Conservation (phyloP, 1,140 invertebrate genomes). For the Teleopsis dalmanni region DNA sequence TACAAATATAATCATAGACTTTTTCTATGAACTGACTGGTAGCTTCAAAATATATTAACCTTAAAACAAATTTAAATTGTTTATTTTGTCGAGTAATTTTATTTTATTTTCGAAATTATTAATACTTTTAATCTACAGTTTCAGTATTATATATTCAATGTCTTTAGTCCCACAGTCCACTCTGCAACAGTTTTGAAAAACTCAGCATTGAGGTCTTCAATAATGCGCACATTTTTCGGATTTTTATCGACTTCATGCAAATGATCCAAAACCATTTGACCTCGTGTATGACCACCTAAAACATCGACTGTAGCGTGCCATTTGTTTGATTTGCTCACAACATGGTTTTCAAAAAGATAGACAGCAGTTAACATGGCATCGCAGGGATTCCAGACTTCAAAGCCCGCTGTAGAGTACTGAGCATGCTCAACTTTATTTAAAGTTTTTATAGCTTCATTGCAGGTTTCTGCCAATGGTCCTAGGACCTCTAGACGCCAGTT, state of each 20-base stretch:
- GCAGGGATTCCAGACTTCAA: slow-evolving; percentile 45
- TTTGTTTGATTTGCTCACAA: neutral
- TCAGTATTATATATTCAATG: neutral
- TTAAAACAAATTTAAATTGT: too few relatives aligned
- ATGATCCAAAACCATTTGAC: slow-evolving; percentile 31
- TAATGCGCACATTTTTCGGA: slow-evolving; percentile 19
- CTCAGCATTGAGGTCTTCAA: slow-evolving; percentile 14
- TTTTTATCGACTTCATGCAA: slow-evolving; percentile 20
- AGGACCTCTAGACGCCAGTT: slow-evolving; percentile 47
- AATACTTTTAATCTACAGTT: too few relatives aligned
- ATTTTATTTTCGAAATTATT: too few relatives aligned
- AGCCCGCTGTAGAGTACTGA: slow-evolving; percentile 24
- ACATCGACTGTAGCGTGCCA: slow-evolving; percentile 37
- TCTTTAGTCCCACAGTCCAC: slow-evolving; percentile 16
- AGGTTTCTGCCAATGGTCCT: slow-evolving; percentile 29
- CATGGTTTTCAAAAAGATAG: slow-evolving; percentile 34
- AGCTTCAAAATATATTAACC: too few relatives aligned
- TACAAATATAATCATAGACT: too few relatives aligned
- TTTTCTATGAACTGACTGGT: too few relatives aligned
- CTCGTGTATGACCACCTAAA: slow-evolving; percentile 21
- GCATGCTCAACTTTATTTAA: slow-evolving; percentile 49
- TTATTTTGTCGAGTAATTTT: too few relatives aligned
- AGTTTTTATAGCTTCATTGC: slow-evolving; percentile 45
- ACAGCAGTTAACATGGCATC: slow-evolving; percentile 51
- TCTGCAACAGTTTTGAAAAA: slow-evolving; percentile 20